Base-by-base conservation (phyloP, 2,888 invertebrate genomes). In the Octodonta nipae region DNA sequence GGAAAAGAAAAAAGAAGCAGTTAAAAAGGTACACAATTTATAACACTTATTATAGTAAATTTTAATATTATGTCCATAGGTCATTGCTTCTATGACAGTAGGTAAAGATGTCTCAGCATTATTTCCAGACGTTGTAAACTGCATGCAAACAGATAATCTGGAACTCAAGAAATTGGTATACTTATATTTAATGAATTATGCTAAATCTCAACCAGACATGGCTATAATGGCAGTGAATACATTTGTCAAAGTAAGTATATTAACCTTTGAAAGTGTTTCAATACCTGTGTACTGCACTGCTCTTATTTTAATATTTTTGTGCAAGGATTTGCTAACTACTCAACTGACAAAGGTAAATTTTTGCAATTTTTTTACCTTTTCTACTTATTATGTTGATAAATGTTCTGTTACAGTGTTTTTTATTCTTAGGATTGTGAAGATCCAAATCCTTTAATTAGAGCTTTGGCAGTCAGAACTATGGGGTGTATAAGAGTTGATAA, bases 191-290 rank as follows among this genome's bases (percentile, higher is more conserved):
- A 99, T 98, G 98, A 98, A 99, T 63, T 99, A 98, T 63, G 98
- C 98, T 33, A 99, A 98, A 65, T 93, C 92, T 32, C 98, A 98
- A 63, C 98, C 98, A 0, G 98, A 98, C 60, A 92, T 96, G 87
- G 98, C 98, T 33, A 99, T 98, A 40, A 95, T 98, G 95, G 98
- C 98, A 7, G 98, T 98, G 36, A 98, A 98, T 66, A 98, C 98
- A 5, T 98, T 98, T 67, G 98, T 98, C 44, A 96, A 95, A 83
- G 92, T 91, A 70, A 58, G 66, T 52, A 2, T 12, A 20, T 30
- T 8, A 6, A n/a, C 8, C 14, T 36, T 30, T 34, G 32, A 33
- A 16, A 36, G 32, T 22, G 37, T 42, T n/a, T n/a, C n/a, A n/a
- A n/a, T n/a, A 37, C 36, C 44, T 43, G 41, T 40, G 30, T 38